Conservation (phyloP, 2,888 invertebrate genomes). For the Erebia palarica region DNA sequence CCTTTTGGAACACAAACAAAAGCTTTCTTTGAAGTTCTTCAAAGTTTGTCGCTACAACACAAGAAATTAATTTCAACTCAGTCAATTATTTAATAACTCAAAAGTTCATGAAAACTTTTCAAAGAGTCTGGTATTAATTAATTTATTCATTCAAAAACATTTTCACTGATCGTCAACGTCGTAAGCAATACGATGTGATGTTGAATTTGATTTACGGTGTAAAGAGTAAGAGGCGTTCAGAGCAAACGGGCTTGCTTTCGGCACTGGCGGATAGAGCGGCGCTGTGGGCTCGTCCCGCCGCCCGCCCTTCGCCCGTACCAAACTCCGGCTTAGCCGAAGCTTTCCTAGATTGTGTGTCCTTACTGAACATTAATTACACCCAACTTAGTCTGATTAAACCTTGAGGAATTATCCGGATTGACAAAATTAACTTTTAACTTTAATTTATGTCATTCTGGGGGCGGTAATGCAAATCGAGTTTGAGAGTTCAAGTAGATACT, state of each 20-base stretch:
- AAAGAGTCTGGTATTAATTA: neutral
- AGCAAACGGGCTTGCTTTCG: slow-evolving; percentile 61
- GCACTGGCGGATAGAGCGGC: slow-evolving; percentile 61
- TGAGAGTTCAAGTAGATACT: slow-evolving; percentile 35
- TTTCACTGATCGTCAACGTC: slow-evolving; percentile 18
- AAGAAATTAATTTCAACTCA: slow-evolving; percentile 3
- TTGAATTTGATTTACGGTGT: slow-evolving; percentile 54
- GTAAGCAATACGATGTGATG: slow-evolving; percentile 57
- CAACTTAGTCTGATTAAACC: slow-evolving; percentile 82
- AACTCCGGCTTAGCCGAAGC: slow-evolving; percentile 74
- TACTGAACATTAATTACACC: slow-evolving; percentile 82
- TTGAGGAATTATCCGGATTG: slow-evolving; percentile 82
- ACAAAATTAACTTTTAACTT: slow-evolving; percentile 82
- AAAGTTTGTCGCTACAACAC: slow-evolving; percentile 22
- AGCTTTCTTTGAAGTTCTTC: slow-evolving; percentile 3
- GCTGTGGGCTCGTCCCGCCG: slow-evolving; percentile 44
- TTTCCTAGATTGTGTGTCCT: slow-evolving; percentile 80
- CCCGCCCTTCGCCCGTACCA: slow-evolving; percentile 48
- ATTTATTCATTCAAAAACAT: slow-evolving; percentile 23
- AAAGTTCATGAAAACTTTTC: slow-evolving; percentile 1
- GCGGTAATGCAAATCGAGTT: slow-evolving; percentile 43
- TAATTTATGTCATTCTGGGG: slow-evolving; percentile 71
- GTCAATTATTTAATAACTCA: slow-evolving; percentile 1
- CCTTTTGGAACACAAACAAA: slow-evolving; percentile 17
- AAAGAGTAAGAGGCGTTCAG: slow-evolving; percentile 56